A percentile compares a stretch with the other conserved stretches of the same genome.
Conservation (phyloP, 2,113 vertebrate genomes). For the Brachyhypopomus occidentalis region DNA sequence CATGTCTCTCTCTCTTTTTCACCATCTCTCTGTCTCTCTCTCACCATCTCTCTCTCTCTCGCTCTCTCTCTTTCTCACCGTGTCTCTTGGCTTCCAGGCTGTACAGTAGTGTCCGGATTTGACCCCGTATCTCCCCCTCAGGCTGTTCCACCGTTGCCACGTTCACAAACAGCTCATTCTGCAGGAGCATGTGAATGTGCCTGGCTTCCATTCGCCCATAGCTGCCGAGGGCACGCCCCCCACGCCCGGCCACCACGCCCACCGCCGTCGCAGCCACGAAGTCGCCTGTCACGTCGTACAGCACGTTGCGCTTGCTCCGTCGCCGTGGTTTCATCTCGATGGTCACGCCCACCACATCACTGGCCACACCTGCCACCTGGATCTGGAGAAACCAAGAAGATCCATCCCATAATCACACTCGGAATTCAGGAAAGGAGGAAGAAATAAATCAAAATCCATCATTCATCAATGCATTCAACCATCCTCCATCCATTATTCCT, state of each 20-base stretch:
- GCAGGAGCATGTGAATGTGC: slow-evolving; percentile 93
- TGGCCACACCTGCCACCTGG: slow-evolving; percentile 84
- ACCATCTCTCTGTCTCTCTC: not conserved
- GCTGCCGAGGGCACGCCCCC: slow-evolving; percentile 74
- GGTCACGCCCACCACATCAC: slow-evolving; percentile 81
- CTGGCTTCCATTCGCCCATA: slow-evolving; percentile 83
- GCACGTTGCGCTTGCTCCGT: slow-evolving; percentile 83
- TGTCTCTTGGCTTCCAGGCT: slow-evolving; percentile 80
- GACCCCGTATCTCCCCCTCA: slow-evolving; percentile 91
- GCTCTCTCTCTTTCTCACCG: slow-evolving; percentile 68
- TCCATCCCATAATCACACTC: no score
- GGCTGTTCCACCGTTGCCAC: slow-evolving; percentile 85
- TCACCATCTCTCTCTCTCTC: not conserved
- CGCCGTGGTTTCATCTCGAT: slow-evolving; percentile 91
- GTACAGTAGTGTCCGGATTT: slow-evolving; percentile 85
- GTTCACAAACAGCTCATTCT: slow-evolving; percentile 95
- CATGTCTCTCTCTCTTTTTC: not conserved
- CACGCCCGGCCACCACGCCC: slow-evolving; percentile 64
- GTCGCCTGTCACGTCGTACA: slow-evolving; percentile 81
- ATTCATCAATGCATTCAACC: not conserved
- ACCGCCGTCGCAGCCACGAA: slow-evolving; percentile 65
- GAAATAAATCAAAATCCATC: not conserved
- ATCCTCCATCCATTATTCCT: not conserved
- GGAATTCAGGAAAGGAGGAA: no score
- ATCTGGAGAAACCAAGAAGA: slow-evolving; percentile 71